Base-by-base conservation (phyloP, 1,140 invertebrate species). In the Lamellibrachia luymesi region DNA sequence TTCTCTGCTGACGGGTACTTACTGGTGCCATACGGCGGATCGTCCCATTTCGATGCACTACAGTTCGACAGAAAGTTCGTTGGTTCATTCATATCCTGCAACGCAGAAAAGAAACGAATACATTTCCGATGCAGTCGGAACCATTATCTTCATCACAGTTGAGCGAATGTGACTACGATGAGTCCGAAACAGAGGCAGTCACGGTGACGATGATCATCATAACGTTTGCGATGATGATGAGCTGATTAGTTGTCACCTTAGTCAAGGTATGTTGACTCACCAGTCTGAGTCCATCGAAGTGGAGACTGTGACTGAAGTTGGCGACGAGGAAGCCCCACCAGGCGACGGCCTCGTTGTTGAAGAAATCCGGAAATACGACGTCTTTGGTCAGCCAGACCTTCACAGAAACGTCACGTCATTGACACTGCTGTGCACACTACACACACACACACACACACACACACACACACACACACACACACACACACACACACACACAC, bases 21-120 rank as follows among this genome's bases (percentile, higher is more conserved):
- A 95, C 94, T 94, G 56, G 95, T 94, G 94, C 93, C 94, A 92
- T 96, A 96, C 22, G 95, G 95, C 0, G 95, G 95, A 91, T 95
- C 94, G 91, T 96, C 96, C 92, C 94, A 94, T 93, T 96, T 80
- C 17, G 64, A 80, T 80, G 13, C 7, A 1, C 64, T 80, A 94
- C 92, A 56, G 94, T 96, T 96, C 1, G 96, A 96, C 27, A 95
- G 96, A 95, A 96, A 96, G 93, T 95, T 95, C 64, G 95, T 94
- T 25, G 95, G 95, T 90, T 96, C 95, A 93, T 96, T 96, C 95
- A 95, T 95, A 92, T 95, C 93, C 93, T 94, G 51, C 13, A 94
- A 91, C 51, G n/a, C 51, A 25, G 22, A n/a, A 80, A 80, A 50
- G 91, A 80, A 90, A 93, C 8, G n/a, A 7, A 22, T 92, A 10